phyloP scores from a whole-genome alignment of 1,140 invertebrate species.

The Xylocopa sonorina region DNA sequence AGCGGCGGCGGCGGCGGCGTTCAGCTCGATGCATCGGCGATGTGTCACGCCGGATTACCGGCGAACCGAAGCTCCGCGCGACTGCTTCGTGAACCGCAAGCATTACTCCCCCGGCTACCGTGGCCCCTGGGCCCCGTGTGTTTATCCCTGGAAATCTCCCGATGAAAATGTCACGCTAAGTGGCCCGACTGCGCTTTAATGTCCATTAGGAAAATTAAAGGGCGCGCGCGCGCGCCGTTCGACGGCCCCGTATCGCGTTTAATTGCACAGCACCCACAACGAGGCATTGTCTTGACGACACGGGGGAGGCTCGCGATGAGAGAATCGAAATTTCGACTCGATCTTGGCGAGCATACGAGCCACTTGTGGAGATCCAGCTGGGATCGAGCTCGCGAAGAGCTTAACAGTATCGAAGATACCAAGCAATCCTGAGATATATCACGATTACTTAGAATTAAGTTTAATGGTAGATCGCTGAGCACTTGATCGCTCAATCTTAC shows the following conservation, averaged over 20 bases:
- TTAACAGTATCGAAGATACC: too few species aligned
- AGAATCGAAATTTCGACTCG: too few species aligned
- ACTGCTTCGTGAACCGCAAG: slow-evolving; percentile 39
- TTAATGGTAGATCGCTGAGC: too few species aligned
- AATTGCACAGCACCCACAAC: not conserved
- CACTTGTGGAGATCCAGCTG: too few species aligned
- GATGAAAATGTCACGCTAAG: slow-evolving; percentile 59
- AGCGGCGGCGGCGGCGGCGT: slow-evolving; percentile 7
- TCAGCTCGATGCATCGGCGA: slow-evolving; percentile 54
- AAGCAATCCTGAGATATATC: too few species aligned
- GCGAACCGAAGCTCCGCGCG: slow-evolving; percentile 37
- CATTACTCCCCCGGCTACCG: slow-evolving; percentile 37
- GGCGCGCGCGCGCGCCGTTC: not conserved
- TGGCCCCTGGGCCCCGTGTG: slow-evolving; percentile 34
- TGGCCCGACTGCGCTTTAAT: slow-evolving; percentile 19
- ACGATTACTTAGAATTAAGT: too few species aligned
- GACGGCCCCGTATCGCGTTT: not conserved
- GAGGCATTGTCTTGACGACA: too few species aligned
- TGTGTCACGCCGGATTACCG: slow-evolving; percentile 59
- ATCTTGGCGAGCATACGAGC: too few species aligned
- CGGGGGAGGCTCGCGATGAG: too few species aligned
- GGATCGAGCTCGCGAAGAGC: too few species aligned
- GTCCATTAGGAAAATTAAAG: slow-evolving; percentile 56
- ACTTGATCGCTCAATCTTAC: too few species aligned
- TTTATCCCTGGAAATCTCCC: slow-evolving; percentile 52